Evolutionary conservation across 2,797 vertebrate genomes (phyloP), one percentile per base, ranked within the genome.

Genomic region (Serranus cabrilla): DNA sequence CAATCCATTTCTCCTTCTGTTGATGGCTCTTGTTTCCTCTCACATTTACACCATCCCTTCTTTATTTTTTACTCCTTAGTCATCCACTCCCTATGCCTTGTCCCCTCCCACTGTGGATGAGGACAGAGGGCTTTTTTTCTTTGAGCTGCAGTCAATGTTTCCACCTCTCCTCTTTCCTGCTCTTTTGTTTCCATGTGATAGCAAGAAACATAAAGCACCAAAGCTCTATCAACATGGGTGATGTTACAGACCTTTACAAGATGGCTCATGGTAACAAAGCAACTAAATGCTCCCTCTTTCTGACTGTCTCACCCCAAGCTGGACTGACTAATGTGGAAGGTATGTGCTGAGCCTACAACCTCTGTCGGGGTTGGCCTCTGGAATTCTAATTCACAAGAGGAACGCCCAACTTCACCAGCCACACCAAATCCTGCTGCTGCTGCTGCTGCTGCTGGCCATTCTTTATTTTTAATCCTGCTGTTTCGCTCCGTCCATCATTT

Each of bases 281-380:
- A 91, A 71, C 76, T 9, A 31, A 80, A 46, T 56, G 43, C 82
- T 87, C 76, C 81, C 67, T 84, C 80, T 72, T 64, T 72, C 80
- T 83, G 74, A 82, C 88, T 79, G 85, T 91, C 86, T 86, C 85
- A 80, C 72, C 76, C 80, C 75, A 56, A 82, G 81, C 87, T 21
- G 77, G 56, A 78, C 88, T 94, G 92, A 94, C 93, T 95, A 91
- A 95, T 90, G 85, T 87, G 92, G 92, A 95, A 95, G 93, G 91
- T 94, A 95, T 95, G 91, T 94, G 94, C 94, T 94, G 93, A 95
- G 91, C 84, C 67, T 90, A 93, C 93, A 93, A 86, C 87, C 91
- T 93, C 83, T 59, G 66, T 88, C 61, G 75, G 55, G 70, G 74
- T 78, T 86, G 86, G 91, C 87, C 89, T 93, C 92, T 92, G 92